Evolutionary conservation across 2,888 invertebrate species (phyloP).

Genomic region (Cephus rjabovi): DNA sequence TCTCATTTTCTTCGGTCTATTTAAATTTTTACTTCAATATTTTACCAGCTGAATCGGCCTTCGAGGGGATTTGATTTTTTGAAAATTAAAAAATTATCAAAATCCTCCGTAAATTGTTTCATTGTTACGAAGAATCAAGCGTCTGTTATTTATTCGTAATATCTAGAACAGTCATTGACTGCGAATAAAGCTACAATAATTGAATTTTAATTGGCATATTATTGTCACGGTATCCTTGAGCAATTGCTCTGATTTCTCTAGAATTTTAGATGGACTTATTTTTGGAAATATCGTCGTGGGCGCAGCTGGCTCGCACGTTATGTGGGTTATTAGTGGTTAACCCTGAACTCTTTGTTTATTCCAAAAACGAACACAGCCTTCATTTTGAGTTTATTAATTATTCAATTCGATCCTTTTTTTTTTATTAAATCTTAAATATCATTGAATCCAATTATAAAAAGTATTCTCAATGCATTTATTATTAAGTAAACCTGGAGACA

Average conservation of each 20-base stretch:
- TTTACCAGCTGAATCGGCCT: no score
- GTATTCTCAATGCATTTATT: no score
- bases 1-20: no score
- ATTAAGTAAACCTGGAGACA: no score
- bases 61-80: no score
- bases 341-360: neutral
- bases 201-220: neutral
- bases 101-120: no score
- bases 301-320: slow-evolving; percentile 1
- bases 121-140: neutral
- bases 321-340: neutral
- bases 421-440: no score
- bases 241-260: neutral
- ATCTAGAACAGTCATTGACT: neutral
- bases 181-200: neutral
- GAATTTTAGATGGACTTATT: neutral
- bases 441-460: no score
- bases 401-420: neutral
- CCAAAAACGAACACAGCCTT: neutral
- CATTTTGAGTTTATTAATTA: neutral
- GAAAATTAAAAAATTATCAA: no score
- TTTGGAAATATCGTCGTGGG: slow-evolving; percentile 4
- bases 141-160: neutral
- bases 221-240: neutral
- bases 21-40: no score